Evolutionary conservation across 2,888 invertebrate species (phyloP).

Genomic region (Hybos culiciformis): DNA sequence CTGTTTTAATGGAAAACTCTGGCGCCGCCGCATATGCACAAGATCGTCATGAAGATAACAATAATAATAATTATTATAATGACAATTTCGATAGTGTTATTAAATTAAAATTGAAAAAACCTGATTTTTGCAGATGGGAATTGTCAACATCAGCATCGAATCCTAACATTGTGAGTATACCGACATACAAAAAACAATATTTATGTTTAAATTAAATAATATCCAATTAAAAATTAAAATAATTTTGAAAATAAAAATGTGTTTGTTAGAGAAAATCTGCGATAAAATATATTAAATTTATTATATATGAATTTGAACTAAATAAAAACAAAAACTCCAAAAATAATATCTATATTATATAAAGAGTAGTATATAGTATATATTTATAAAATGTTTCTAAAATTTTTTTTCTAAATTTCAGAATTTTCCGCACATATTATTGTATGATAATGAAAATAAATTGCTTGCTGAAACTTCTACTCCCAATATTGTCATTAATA

Average conservation of each 20-base stretch:
- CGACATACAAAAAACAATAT: too few species aligned
- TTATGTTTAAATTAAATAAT: too few species aligned
- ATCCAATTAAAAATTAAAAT: too few species aligned
- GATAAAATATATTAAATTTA: too few species aligned
- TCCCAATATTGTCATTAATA: constrained; percentile 4
- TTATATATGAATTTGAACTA: too few species aligned
- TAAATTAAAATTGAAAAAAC: constrained; percentile 40
- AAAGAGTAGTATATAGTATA: too few species aligned
- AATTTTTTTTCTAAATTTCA: too few species aligned
- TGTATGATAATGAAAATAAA: constrained; percentile 39
- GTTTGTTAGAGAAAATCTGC: too few species aligned
- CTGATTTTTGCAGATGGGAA: constrained; percentile 44
- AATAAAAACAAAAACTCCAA: too few species aligned
- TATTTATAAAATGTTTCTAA: too few species aligned
- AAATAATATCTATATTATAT: too few species aligned
- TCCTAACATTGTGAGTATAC: constrained; percentile 40
- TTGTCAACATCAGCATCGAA: constrained; percentile 44
- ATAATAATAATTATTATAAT: constrained; percentile 12
- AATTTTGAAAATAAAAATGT: too few species aligned
- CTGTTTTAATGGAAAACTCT: neutral
- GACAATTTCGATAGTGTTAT: constrained; percentile 34
- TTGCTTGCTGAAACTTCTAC: constrained; percentile 32
- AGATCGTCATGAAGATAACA: neutral
- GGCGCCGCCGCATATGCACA: neutral
- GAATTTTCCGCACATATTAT: constrained; percentile 40